Percentiles rank a stretch among this genome's conserved stretches.
Conservation (phyloP, 2,113 vertebrate genomes). For the Sardina pilchardus region DNA sequence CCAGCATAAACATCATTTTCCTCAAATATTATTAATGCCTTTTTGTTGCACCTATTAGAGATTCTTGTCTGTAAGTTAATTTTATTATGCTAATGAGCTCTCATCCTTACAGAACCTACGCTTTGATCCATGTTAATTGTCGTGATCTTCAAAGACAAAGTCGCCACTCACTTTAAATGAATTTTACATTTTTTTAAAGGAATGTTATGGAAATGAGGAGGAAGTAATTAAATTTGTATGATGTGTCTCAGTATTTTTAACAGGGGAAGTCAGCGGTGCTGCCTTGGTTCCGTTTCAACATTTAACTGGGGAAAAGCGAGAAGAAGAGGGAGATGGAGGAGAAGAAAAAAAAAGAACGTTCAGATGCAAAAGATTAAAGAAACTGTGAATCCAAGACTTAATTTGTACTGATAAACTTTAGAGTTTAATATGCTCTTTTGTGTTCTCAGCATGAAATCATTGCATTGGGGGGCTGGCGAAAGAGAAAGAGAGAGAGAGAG, state of each 20-base stretch:
- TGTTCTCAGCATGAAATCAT: conserved; percentile 88
- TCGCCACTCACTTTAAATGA: conserved; percentile 99
- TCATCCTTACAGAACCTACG: conserved; percentile 95
- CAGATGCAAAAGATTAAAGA: conserved; percentile 99
- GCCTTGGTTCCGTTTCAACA: conserved; percentile 89
- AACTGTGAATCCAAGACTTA: conserved; percentile 91
- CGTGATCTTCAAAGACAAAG: conserved; percentile 99
- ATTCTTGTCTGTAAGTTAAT: conserved; percentile 99
- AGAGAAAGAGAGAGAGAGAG: not conserved
- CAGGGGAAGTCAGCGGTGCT: conserved; percentile 84
- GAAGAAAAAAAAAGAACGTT: conserved; percentile 71
- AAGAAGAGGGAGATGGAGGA: conserved; percentile 78
- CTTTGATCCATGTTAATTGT: conserved; percentile 99
- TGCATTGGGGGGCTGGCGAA: conserved; percentile 58
- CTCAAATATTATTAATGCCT: conserved; percentile 98
- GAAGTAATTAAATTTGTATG: conserved; percentile 99
- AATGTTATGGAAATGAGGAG: conserved; percentile 99
- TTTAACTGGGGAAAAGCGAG: conserved; percentile 89
- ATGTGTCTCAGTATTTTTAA: conserved; percentile 96
- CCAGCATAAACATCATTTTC: conserved; percentile 95
- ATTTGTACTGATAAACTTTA: conserved; percentile 99
- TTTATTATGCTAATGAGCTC: conserved; percentile 99
- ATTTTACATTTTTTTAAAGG: conserved; percentile 98
- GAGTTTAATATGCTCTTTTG: conserved; percentile 97
- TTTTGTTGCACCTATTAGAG: conserved; percentile 99